Evolutionary conservation across 2,113 vertebrate genomes (phyloP), one percentile per base, ranked within the genome.

Genomic region (Vidua chalybeata): DNA sequence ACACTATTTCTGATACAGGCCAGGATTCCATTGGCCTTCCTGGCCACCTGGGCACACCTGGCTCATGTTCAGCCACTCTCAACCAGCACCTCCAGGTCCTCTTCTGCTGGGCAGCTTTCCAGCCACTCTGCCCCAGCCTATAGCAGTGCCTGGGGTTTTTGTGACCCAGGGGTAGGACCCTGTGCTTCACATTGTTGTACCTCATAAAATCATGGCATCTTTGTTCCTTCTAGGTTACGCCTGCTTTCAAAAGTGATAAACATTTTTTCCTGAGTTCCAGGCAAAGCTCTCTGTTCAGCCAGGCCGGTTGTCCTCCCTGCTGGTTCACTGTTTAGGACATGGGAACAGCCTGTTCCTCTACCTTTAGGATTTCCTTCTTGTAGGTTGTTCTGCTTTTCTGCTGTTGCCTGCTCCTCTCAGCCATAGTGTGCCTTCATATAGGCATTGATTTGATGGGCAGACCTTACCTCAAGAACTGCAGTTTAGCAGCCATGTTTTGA

Each of bases 351-450:
- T 59, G 13, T 27, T 81, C 51, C 39, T 76, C 22, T 2, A 5
- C 13, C 13, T 71, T 26, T 48, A 46, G 58, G 22, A 35, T n/a
- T 51, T 69, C 13, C 15, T 69, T 35, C 8, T 4, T 3, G 1
- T 14, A 41, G 45, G 19, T 33, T 22, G 4, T 24, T 56, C 51
- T 48, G 4, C 69, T 20, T 43, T 75, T n/a, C n/a, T 7, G 10
- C 13, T 45, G 7, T 21, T 15, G 6, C 22, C 61, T 7, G 5
- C 61, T 58, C 2, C 0, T 11, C 52, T 75, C 7, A 14, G 55
- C 51, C 1, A 2, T 1, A 14, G 9, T 12, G 19, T 30, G 18
- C 24, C 30, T 49, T 81, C 54, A 39, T 1, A 0, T 1, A 30
- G 66, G 5, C 11, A 61, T 28, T 37, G 26, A 11, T 79, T 79